Evolutionary conservation across 92 coral and sea anemone species (phyloP), one percentile per base, ranked within the genome.

Genomic region (Palythoa grandiflora): DNA sequence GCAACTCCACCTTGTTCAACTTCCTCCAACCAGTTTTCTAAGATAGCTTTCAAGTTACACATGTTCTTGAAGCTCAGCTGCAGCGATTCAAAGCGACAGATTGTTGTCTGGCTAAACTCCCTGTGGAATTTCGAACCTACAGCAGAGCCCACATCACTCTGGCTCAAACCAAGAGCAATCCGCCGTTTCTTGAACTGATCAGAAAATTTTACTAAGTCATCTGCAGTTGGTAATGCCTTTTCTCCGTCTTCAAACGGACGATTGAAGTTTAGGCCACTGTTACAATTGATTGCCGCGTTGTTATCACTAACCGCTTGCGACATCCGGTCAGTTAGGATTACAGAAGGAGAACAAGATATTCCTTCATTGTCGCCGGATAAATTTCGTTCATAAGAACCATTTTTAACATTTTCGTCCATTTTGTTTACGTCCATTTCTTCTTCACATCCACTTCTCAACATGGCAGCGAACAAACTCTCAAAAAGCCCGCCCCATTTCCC

Each of bases 41-140:
- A 38, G 75, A 81, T 66, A 36, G 61, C 75, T 66, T 81, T 81
- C 86, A 81, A 81, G 38, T 81, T 66, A 44, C 86, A 81, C 86
- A 81, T 81, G 74, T 81, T 81, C 44, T 66, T 81, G 40, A 81
- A 81, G 20, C 86, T 81, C 5, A 81, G 75, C 61, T 81, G 86
- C 44, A 81, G 28, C 9, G 74, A 60, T 81, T 81, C 86, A 37
- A 81, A 81, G 61, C 86, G 86, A 38, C 86, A 81, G 75, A 81
- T 81, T 1, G 86, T 81, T 8, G 86, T 81, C 75, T 81, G 86
- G 86, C 86, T 81, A 35, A 81, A 81, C 16, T 81, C 75, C 71
- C 61, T 39, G 51, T 66, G 66, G 19, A 81, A 81, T 66, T 81
- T 81, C 59, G 66, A 48, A 13, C 86, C 86, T 65, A 81, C 60